phyloP scores from a whole-genome alignment of 64 coral and sea anemone genomes.

The Dendrophyllia cribrosa region DNA sequence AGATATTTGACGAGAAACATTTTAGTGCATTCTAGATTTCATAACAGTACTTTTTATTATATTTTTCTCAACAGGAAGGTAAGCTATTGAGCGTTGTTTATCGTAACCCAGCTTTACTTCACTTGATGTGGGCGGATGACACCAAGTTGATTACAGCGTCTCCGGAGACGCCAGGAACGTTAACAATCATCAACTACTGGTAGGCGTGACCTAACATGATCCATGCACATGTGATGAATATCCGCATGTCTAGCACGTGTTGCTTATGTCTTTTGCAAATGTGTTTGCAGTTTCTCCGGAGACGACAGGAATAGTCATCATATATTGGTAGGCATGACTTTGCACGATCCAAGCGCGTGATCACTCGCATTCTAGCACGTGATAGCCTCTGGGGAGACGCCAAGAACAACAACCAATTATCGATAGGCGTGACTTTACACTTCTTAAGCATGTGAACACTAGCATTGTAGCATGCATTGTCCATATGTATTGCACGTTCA shows the following conservation, averaged over 20 bases:
- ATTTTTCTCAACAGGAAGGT: conserved; percentile 24
- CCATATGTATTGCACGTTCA: no score
- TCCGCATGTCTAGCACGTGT: neutral
- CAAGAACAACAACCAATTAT: no score
- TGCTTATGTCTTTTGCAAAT: conserved; percentile 61
- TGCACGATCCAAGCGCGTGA: neutral
- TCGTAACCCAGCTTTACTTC: conserved; percentile 67
- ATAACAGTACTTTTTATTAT: neutral
- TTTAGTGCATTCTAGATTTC: no score
- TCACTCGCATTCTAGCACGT: no score
- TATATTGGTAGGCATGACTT: conserved; percentile 44
- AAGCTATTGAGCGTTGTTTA: conserved; percentile 53
- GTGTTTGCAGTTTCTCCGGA: conserved; percentile 61
- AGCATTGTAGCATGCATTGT: no score
- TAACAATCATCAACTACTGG: conserved; percentile 83
- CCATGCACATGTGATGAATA: no score
- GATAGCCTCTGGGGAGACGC: no score
- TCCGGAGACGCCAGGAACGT: conserved; percentile 64
- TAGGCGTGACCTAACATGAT: neutral
- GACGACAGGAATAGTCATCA: conserved; percentile 70
- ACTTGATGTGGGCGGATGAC: conserved; percentile 72
- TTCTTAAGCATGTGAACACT: neutral
- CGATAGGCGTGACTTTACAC: neutral
- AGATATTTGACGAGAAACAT: no score
- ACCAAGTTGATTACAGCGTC: conserved; percentile 73